Percentiles rank a stretch among this genome's conserved stretches.
phyloP scores from a whole-genome alignment of 30 jellyfish, hydroid and myxozoan species.

The Aurelia aurita region DNA sequence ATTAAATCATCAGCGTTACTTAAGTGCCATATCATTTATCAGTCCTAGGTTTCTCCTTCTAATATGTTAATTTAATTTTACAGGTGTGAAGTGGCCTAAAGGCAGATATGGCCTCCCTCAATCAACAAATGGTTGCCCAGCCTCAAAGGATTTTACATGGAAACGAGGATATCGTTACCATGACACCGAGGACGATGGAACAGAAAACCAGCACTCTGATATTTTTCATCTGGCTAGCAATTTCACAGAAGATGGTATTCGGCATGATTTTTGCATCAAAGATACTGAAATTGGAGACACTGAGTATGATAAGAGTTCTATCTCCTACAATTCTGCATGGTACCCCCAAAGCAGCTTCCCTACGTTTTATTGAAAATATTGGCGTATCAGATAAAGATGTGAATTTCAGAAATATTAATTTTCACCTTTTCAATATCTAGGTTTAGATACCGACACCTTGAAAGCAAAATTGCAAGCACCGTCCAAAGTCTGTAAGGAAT shows the following conservation, averaged over 20 bases:
- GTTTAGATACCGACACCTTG: too few relatives aligned
- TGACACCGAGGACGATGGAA: constrained; percentile 97
- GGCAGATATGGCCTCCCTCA: constrained; percentile 92
- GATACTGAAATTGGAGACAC: constrained; percentile 74
- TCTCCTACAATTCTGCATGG: too few relatives aligned
- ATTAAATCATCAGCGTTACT: too few relatives aligned
- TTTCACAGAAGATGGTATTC: constrained; percentile 93
- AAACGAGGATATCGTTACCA: constrained; percentile 91
- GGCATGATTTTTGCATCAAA: constrained; percentile 95
- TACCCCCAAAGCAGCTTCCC: too few relatives aligned
- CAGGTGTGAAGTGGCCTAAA: constrained; percentile 82
- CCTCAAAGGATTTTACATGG: constrained; percentile 66
- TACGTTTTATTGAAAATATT: too few relatives aligned
- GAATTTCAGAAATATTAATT: too few relatives aligned
- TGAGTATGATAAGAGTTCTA: constrained; percentile 32
- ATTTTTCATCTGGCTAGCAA: constrained; percentile 86
- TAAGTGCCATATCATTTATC: too few relatives aligned
- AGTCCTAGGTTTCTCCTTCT: too few relatives aligned
- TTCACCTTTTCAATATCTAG: too few relatives aligned
- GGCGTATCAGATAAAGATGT: too few relatives aligned
- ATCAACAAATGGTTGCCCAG: constrained; percentile 84
- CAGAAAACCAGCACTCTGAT: constrained; percentile 94
- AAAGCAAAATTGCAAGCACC: too few relatives aligned
- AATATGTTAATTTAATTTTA: not conserved
- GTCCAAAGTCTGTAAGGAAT: too few relatives aligned